These are phyloP conservation scores for Panthera tigris DNA, from an alignment of 2,113 vertebrate species.

Conservation along the genomic window DNA sequence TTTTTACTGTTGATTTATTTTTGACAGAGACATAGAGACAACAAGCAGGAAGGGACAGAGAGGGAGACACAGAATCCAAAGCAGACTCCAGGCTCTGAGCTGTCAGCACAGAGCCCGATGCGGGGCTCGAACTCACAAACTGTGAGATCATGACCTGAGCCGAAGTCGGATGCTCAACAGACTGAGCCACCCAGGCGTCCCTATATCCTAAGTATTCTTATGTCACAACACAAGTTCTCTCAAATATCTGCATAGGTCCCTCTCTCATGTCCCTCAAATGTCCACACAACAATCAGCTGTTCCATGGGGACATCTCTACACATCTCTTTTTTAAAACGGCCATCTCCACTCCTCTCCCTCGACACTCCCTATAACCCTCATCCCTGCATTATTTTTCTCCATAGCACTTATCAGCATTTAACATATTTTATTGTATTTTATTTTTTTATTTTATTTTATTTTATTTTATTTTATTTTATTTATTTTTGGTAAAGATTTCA, in stretches of 20 bases:
- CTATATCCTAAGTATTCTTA: neutral
- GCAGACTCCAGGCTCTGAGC: no score
- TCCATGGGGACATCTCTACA: neutral
- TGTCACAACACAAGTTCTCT: neutral
- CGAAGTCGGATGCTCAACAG: no score
- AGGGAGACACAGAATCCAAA: no score
- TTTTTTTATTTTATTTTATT: no score
- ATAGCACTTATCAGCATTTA: neutral
- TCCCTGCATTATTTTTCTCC: neutral
- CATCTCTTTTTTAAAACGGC: neutral
- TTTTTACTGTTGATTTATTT: no score
- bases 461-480: neutral
- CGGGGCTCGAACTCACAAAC: no score
- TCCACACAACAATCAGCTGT: neutral
- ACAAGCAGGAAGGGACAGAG: no score
- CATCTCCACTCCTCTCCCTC: neutral
- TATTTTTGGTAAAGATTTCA: neutral
- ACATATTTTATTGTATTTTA: neutral
- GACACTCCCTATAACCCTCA: no score
- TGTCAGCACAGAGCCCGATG: no score
- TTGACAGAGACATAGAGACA: no score
- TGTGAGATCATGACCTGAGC: no score
- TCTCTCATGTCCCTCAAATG: neutral
- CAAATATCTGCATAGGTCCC: neutral
- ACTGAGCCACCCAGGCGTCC: no score